Percentiles rank a stretch among this genome's conserved stretches.
Conservation (phyloP, 2,797 vertebrate species). For the Spinus olivaceus region DNA sequence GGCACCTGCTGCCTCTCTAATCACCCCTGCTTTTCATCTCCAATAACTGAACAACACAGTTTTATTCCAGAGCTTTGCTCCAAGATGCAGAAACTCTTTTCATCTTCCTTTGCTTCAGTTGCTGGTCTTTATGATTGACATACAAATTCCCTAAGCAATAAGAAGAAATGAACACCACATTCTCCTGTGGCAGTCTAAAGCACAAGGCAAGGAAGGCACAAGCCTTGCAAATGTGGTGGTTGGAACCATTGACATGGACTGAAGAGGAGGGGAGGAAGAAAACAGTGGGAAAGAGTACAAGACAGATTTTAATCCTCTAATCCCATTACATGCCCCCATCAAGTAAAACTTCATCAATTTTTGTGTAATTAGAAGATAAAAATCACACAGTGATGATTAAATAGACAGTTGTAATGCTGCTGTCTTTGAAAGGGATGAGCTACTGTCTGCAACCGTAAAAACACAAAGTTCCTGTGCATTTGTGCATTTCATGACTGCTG, state of each 20-base stretch:
- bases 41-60: not conserved
- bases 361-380: not conserved
- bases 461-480: not conserved
- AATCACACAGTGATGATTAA: not conserved
- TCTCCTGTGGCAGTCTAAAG: not conserved
- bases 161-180: not conserved
- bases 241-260: not conserved
- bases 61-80: not conserved
- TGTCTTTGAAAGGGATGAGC: not conserved
- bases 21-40: not conserved
- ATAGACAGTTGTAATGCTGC: not conserved
- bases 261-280: not conserved
- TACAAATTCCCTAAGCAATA: not conserved
- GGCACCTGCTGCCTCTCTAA: not conserved
- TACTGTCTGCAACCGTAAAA: constrained; percentile 13
- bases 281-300: not conserved
- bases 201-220: not conserved
- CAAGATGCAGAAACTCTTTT: not conserved
- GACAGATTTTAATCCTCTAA: not conserved
- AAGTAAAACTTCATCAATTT: not conserved
- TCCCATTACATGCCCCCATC: not conserved
- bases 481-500: not conserved
- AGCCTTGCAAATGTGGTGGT: not conserved
- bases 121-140: not conserved
- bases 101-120: not conserved